Percentiles rank a stretch among this genome's conserved stretches.
Conservation (phyloP, 1,140 invertebrate genomes). For the Lanistes nyassanus region DNA sequence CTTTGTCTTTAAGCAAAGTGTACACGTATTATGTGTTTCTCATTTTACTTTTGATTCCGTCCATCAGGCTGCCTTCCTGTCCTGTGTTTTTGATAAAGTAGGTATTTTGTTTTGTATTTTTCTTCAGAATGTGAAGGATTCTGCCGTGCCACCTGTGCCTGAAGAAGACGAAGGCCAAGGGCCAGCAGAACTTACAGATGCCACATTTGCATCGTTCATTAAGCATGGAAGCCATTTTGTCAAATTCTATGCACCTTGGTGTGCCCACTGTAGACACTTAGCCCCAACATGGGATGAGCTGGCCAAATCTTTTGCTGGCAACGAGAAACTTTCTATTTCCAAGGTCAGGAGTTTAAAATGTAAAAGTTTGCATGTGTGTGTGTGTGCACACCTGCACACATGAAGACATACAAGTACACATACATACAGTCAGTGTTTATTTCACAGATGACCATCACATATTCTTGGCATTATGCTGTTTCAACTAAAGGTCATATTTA, state of each 20-base stretch:
- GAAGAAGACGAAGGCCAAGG: constrained; percentile 36
- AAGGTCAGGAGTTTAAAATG: constrained; percentile 33
- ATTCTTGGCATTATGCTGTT: too few species aligned
- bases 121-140: neutral
- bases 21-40: too few species aligned
- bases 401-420: too few species aligned
- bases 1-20: too few species aligned
- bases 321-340: constrained; percentile 71
- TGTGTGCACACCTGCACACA: too few species aligned
- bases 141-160: neutral
- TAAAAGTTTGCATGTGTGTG: too few species aligned
- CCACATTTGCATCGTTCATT: constrained; percentile 77
- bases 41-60: too few species aligned
- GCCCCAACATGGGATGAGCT: constrained; percentile 94
- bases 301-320: constrained; percentile 89
- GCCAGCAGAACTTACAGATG: constrained; percentile 77
- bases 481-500: too few species aligned
- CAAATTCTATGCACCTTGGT: constrained; percentile 92
- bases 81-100: too few species aligned
- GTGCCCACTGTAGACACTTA: constrained; percentile 88
- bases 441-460: too few species aligned
- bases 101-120: neutral
- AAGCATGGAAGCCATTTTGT: constrained; percentile 79
- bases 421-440: too few species aligned
- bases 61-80: too few species aligned